Percentiles rank a stretch among this genome's conserved stretches.
phyloP scores from a whole-genome alignment of 1,140 invertebrate genomes.

The Geopemphigus sp. region DNA sequence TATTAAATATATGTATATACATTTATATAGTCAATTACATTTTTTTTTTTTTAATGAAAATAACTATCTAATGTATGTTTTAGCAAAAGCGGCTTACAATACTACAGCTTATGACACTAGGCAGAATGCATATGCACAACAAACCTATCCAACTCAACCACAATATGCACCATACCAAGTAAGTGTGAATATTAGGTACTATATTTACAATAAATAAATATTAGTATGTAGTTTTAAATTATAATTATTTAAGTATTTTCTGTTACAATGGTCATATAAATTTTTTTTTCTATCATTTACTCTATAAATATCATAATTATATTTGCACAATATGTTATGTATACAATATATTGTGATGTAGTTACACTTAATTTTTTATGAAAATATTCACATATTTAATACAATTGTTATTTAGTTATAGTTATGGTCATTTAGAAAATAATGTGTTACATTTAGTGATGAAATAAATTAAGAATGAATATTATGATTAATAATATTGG shows the following conservation, averaged over 20 bases:
- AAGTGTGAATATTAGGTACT: background rate
- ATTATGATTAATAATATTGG: constrained; percentile 35
- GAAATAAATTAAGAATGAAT: background rate
- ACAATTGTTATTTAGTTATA: too few relatives aligned
- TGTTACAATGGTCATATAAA: background rate
- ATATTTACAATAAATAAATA: too few relatives aligned
- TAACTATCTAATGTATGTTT: background rate
- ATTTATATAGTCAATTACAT: background rate
- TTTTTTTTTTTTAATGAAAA: background rate
- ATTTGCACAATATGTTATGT: too few relatives aligned
- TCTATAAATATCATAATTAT: too few relatives aligned
- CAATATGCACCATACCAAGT: constrained; percentile 48
- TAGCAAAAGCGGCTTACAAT: constrained; percentile 45
- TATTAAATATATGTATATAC: too few relatives aligned
- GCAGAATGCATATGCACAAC: constrained; percentile 44
- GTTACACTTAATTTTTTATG: too few relatives aligned
- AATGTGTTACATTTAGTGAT: background rate
- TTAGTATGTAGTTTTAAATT: too few relatives aligned
- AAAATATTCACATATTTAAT: too few relatives aligned
- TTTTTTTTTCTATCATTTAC: too few relatives aligned
- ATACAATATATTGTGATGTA: too few relatives aligned
- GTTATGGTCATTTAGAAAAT: too few relatives aligned
- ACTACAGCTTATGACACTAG: constrained; percentile 38
- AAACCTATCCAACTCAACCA: constrained; percentile 41
- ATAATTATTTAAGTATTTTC: too few relatives aligned